phyloP scores from a whole-genome alignment of 2,888 invertebrate species.

The Meghimatium bilineatum region DNA sequence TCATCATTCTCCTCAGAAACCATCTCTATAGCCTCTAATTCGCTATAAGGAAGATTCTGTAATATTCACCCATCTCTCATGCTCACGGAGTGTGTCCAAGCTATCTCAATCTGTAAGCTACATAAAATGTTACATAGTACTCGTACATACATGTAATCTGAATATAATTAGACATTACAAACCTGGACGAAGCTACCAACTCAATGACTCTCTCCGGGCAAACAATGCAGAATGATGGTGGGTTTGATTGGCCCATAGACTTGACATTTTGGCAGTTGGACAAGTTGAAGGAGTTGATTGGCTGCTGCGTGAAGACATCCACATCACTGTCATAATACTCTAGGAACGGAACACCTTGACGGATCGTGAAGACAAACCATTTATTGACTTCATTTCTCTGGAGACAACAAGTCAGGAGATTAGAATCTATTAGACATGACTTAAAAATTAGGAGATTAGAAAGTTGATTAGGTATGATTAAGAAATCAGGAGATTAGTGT shows the following conservation, averaged over 20 bases:
- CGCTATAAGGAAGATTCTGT: no score
- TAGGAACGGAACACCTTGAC: conserved; percentile 47
- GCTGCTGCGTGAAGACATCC: conserved; percentile 48
- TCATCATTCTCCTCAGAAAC: no score
- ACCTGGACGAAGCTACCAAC: conserved; percentile 49
- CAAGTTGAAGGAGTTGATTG: conserved; percentile 45
- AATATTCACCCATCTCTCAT: no score
- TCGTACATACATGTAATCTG: no score
- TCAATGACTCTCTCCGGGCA: conserved; percentile 50
- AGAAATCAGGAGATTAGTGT: background rate
- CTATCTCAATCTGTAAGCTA: no score
- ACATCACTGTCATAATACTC: conserved; percentile 52
- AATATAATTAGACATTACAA: background rate
- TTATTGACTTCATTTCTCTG: conserved; percentile 49
- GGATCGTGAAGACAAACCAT: conserved; percentile 52
- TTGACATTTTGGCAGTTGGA: conserved; percentile 47
- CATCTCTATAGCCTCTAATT: no score
- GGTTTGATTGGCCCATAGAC: conserved; percentile 45
- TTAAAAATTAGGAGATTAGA: no score
- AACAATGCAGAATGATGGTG: conserved; percentile 46
- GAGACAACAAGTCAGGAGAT: background rate
- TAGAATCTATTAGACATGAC: background rate
- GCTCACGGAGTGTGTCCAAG: no score
- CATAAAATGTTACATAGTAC: no score
- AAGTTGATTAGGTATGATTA: no score